phyloP scores from a whole-genome alignment of 2,888 invertebrate species.

The Hartigia nigra region DNA sequence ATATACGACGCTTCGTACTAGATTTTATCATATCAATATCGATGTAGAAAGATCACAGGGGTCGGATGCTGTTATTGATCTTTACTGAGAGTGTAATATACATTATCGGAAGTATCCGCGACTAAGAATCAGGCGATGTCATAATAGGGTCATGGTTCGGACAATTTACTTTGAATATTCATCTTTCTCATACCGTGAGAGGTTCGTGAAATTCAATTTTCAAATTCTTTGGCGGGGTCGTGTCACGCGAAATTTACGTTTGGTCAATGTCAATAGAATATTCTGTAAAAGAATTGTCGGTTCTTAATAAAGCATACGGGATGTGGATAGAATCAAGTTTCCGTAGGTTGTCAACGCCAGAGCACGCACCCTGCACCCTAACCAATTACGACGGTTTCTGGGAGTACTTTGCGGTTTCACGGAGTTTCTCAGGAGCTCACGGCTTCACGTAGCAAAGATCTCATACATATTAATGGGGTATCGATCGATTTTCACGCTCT shows the following conservation, averaged over 20 bases:
- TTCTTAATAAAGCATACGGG: neutral
- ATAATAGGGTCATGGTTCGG: too few species aligned
- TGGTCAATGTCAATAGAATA: neutral
- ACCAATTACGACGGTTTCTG: constrained; percentile 39
- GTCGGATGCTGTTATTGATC: neutral
- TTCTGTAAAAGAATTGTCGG: neutral
- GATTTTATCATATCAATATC: neutral
- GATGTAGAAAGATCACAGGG: neutral
- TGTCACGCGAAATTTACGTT: neutral
- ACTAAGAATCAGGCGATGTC: too few species aligned
- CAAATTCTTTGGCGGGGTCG: neutral
- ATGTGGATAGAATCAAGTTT: neutral
- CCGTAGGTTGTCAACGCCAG: neutral
- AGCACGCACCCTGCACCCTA: constrained; percentile 22
- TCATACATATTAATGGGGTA: constrained; percentile 63
- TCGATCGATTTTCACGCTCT: constrained; percentile 52
- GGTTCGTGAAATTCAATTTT: neutral
- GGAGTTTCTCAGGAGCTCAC: constrained; percentile 13
- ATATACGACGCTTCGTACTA: neutral
- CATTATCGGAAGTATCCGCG: too few species aligned
- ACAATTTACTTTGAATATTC: too few species aligned
- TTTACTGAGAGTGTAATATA: too few species aligned
- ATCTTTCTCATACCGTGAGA: too few species aligned
- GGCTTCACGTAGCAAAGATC: constrained; percentile 44
- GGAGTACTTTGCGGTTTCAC: constrained; percentile 30